Evolutionary conservation across 2,797 vertebrate genomes (phyloP).

Genomic region (Rousettus madagascariensis): DNA sequence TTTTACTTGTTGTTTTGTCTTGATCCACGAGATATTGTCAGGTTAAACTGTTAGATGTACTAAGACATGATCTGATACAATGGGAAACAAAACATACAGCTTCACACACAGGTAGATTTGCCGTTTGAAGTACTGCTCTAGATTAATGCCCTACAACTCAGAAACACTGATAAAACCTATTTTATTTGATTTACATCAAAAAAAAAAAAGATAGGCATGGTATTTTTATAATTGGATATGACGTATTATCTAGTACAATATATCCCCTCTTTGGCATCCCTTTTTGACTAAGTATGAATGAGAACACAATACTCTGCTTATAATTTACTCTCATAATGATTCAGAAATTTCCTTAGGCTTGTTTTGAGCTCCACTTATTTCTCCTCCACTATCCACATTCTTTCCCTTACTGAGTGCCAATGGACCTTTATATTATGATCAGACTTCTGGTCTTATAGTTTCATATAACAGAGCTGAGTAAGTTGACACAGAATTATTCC

Average conservation of each 20-base stretch:
- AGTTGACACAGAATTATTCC: not conserved
- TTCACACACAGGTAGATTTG: not conserved
- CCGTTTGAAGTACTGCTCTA: not conserved
- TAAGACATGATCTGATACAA: not conserved
- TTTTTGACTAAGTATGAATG: not conserved
- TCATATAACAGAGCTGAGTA: not conserved
- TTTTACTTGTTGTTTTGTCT: not conserved
- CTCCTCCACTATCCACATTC: not conserved
- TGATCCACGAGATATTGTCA: not conserved
- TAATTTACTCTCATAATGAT: not conserved
- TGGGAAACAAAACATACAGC: not conserved
- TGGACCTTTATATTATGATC: not conserved
- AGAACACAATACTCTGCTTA: not conserved
- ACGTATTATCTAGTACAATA: not conserved
- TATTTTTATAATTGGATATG: not conserved
- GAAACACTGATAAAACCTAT: not conserved
- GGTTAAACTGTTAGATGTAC: not conserved
- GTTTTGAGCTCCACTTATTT: not conserved
- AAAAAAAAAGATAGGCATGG: not conserved
- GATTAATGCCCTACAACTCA: not conserved
- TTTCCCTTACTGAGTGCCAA: not conserved
- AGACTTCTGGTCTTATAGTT: not conserved
- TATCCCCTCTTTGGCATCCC: not conserved
- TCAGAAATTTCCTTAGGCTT: not conserved
- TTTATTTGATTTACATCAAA: not conserved